phyloP scores from a whole-genome alignment of 2,113 vertebrate genomes.

The Hiodon alosoides region DNA sequence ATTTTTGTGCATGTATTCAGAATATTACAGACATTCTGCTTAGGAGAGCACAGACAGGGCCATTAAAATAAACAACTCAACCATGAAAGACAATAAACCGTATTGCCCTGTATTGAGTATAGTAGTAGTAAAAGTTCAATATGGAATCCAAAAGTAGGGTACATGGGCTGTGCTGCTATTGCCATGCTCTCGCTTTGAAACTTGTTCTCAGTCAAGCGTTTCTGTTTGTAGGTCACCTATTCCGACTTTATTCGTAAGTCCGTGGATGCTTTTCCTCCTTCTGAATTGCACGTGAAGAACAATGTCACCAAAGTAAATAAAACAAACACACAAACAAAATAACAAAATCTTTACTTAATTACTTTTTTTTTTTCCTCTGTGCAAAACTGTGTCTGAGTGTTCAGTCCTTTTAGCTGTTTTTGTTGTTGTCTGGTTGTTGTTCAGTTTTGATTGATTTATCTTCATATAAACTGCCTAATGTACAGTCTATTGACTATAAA shows the following conservation, averaged over 20 bases:
- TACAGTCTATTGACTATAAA: background rate
- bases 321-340: constrained; percentile 11
- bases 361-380: background rate
- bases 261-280: background rate
- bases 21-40: background rate
- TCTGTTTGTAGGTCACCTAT: background rate
- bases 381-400: constrained; percentile 7
- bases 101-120: constrained; percentile 1
- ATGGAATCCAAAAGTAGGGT: constrained; percentile 8
- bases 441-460: constrained; percentile 29
- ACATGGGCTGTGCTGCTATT: background rate
- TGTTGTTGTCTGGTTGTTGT: constrained; percentile 4
- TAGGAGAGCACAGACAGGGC: background rate
- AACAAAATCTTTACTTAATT: constrained; percentile 16
- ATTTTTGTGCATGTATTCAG: constrained; percentile 20
- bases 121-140: background rate
- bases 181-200: background rate
- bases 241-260: background rate
- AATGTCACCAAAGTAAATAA: constrained; percentile 11
- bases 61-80: constrained; percentile 15
- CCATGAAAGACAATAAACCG: constrained; percentile 5
- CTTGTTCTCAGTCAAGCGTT: background rate
- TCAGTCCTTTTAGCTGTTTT: background rate
- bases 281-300: background rate
- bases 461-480: constrained; percentile 3